Evolutionary conservation across 2,888 invertebrate genomes (phyloP), one percentile per base, ranked within the genome.

Genomic region (Metallyticus violacea): DNA sequence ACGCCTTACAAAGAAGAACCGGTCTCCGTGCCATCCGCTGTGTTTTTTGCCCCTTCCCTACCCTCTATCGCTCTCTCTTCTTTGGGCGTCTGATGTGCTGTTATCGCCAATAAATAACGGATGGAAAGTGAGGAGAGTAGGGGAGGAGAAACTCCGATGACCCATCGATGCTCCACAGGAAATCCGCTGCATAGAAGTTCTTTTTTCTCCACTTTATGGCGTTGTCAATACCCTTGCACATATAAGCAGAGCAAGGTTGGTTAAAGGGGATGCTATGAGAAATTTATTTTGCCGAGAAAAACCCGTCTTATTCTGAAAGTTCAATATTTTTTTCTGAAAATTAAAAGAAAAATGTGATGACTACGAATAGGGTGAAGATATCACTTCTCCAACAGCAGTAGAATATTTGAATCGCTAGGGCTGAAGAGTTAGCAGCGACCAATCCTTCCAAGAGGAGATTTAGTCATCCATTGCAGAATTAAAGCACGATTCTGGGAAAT

Each of bases 21-120:
- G 28, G 25, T 15, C 77, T 4, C 15, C 26, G 7, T 22, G 15
- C 27, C 79, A 26, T 27, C 83, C 27, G 26, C 22, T 79, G 85
- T 76, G 77, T 80, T 77, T 79, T 78, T 83, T 40, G 76, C 25
- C 77, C 62, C 85, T 79, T 79, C 78, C 26, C 87, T 79, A 30
- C 77, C 40, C 40, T 62, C 40, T 62, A 62, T 62, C 15, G 40
- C 40, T 62, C 40, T 62, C 27, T 81, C 87, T 40, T 85, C 77
- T 86, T 85, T 30, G 79, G 40, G 83, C 85, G 86, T 88, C 88
- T 88, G 79, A 88, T 86, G 87, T 86, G 86, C 86, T 87, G 88
- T 88, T 88, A 88, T 88, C 88, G 87, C 85, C 87, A 86, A 88
- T 88, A 88, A 88, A 88, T 88, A 88, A 88, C 88, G 76, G 87